Conservation (phyloP, 2,113 vertebrate genomes). For the Neofelis nebulosa region DNA sequence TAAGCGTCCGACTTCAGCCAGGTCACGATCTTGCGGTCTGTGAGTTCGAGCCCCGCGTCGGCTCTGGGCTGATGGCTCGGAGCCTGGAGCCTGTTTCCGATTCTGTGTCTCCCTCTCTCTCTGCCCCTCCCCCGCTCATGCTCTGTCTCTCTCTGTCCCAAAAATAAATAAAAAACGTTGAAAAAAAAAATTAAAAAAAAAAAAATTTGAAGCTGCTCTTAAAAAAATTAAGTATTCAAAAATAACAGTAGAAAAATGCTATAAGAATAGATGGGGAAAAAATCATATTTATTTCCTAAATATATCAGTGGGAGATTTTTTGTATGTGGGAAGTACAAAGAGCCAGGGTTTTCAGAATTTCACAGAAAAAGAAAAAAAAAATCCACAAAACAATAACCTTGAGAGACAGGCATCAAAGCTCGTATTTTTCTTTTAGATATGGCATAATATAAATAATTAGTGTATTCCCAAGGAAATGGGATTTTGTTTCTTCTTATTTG, state of each 20-base stretch:
- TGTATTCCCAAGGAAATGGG: conserved; percentile 35
- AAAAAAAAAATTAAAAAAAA: too few relatives aligned
- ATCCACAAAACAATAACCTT: conserved; percentile 52
- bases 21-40: too few relatives aligned
- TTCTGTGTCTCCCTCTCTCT: too few relatives aligned
- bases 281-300: conserved; percentile 4
- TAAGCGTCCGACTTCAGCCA: too few relatives aligned
- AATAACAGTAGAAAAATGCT: background rate
- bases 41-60: too few relatives aligned
- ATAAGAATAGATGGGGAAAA: background rate
- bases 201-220: background rate
- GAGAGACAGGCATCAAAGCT: conserved; percentile 8
- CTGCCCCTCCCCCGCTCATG: too few relatives aligned
- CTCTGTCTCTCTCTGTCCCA: too few relatives aligned
- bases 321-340: background rate
- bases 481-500: conserved; percentile 50
- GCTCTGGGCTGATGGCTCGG: too few relatives aligned
- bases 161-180: too few relatives aligned
- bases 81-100: too few relatives aligned
- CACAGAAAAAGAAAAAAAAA: background rate
- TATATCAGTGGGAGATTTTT: background rate
- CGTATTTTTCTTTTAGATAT: background rate
- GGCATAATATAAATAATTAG: conserved; percentile 60
- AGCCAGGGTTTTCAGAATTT: conserved; percentile 33
- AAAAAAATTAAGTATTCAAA: background rate